phyloP scores from a whole-genome alignment of 2,797 vertebrate species.

The Phoebastria nigripes region DNA sequence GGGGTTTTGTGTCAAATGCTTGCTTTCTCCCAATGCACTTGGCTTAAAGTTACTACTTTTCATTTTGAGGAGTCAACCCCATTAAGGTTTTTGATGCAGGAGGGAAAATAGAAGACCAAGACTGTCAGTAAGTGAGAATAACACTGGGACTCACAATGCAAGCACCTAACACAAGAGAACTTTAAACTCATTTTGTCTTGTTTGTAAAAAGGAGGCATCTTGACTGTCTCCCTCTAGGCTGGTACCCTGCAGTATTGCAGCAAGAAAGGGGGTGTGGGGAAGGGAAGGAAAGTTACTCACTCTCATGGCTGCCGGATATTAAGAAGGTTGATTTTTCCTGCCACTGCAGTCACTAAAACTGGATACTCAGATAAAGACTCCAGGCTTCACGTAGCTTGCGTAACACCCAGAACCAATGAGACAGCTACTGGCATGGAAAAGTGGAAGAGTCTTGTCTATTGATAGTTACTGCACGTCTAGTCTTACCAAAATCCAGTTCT shows the following conservation, averaged over 20 bases:
- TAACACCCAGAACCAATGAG: not conserved
- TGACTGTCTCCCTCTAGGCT: not conserved
- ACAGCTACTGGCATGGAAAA: not conserved
- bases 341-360: not conserved
- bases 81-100: not conserved
- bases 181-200: not conserved
- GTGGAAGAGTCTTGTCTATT: not conserved
- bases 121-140: not conserved
- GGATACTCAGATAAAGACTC: not conserved
- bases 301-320: not conserved
- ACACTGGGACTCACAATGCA: not conserved
- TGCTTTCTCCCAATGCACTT: not conserved
- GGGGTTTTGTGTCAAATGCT: not conserved
- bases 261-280: not conserved
- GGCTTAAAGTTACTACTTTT: not conserved
- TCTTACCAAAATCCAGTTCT: not conserved
- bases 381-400: rapidly evolving
- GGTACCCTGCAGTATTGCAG: not conserved
- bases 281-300: not conserved
- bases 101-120: not conserved
- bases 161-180: not conserved
- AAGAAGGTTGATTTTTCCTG: not conserved
- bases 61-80: not conserved
- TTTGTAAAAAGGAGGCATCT: not conserved
- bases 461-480: not conserved